Evolutionary conservation across 2,888 invertebrate species (phyloP).

Genomic region (Xestoiulus laeticollis): DNA sequence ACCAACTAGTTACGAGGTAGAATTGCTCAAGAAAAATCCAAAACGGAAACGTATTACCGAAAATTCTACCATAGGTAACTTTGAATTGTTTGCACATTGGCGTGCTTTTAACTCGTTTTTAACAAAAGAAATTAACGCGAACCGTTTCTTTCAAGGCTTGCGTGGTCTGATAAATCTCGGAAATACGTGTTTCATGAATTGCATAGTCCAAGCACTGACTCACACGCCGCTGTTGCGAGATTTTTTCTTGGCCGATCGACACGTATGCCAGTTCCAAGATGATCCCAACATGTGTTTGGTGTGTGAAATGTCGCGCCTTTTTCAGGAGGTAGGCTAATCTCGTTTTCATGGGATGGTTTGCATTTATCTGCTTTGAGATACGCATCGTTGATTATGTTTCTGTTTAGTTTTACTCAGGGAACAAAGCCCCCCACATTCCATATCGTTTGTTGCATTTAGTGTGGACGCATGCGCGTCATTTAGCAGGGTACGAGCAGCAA

Average conservation of each 20-base stretch:
- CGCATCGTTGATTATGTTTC: no score
- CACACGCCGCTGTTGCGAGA: slow-evolving; percentile 94
- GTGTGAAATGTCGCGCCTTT: slow-evolving; percentile 93
- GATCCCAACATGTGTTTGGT: slow-evolving; percentile 86
- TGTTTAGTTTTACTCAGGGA: slow-evolving; percentile 88
- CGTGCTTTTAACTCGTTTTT: background rate
- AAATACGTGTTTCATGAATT: slow-evolving; percentile 98
- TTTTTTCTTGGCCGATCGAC: slow-evolving; percentile 93
- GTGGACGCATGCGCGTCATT: slow-evolving; percentile 95
- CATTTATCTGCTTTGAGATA: no score
- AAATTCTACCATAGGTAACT: slow-evolving; percentile 79
- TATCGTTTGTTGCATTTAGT: slow-evolving; percentile 90
- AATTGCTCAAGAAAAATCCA: slow-evolving; percentile 78
- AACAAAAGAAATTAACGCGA: background rate
- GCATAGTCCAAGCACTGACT: slow-evolving; percentile 93
- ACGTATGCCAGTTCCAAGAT: slow-evolving; percentile 76
- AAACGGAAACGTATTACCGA: slow-evolving; percentile 81
- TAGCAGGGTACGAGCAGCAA: slow-evolving; percentile 96
- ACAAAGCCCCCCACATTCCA: slow-evolving; percentile 85
- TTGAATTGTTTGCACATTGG: background rate
- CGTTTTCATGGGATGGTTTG: no score
- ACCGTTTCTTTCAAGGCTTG: slow-evolving; percentile 70
- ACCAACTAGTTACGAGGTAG: slow-evolving; percentile 79
- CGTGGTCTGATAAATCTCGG: slow-evolving; percentile 95
- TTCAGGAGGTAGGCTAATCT: slow-evolving; percentile 78